Evolutionary conservation across 2,113 vertebrate genomes (phyloP), one percentile per base, ranked within the genome.

Genomic region (Percopsis transmontana): DNA sequence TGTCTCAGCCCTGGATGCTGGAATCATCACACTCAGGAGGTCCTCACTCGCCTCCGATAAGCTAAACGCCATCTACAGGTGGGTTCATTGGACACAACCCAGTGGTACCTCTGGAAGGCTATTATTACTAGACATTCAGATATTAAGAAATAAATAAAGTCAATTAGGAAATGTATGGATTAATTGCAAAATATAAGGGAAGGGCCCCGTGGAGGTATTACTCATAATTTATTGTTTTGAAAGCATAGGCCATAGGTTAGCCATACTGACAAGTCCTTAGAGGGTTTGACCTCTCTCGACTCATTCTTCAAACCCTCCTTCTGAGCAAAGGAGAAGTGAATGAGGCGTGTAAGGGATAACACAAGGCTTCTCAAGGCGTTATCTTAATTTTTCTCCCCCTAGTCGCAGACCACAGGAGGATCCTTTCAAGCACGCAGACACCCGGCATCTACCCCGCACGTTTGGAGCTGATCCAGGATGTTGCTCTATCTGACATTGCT

Each of bases 391-490:
- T 44, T 72, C n/a, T 67, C 50, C 63, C 19, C 5, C 41, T 33
- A 23, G 6, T 18, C 50, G 59, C 50, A 74, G 68, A 68, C 45
- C 33, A 50, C 2, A 16, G 23, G n/a, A 53, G 67, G 24, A 66
- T 21, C n/a, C 1, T 66, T 77, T 50, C 12, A 33, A 41, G 54
- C 13, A 19, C 40, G 33, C 33, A 59, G 24, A 47, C 48, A 54
- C 23, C 45, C 59, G 38, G 56, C 48, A 12, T 33, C 23, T 42
- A 62, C 62, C 38, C 67, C 65, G 53, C 58, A 80, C 65, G 72
- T 74, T 62, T 72, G 61, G 65, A 82, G 70, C 65, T 56, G 76
- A 80, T 81, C 63, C 73, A 85, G 83, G 83, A 92, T 92, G 91
- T 77, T 81, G 74, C 53, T 68, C 20, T 78, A 62, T 58, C 64